Evolutionary conservation across 1,140 invertebrate genomes (phyloP), one percentile per base, ranked within the genome.

Genomic region (Zaprionus capensis): DNA sequence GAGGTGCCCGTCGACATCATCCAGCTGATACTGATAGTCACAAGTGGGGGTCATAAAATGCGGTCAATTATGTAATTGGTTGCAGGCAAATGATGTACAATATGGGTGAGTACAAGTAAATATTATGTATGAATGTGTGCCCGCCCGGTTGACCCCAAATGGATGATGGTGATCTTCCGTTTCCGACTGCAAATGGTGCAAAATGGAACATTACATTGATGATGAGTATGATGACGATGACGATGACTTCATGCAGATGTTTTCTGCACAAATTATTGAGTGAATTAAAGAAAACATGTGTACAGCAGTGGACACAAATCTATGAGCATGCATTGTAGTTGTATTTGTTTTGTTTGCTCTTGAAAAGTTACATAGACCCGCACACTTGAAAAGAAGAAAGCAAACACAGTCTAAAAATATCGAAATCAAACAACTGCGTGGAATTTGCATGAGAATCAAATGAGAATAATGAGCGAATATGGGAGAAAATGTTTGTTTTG

Each of bases 1-100:
- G 31, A 34, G 31, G 22, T 38, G 34, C 34, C 15, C 34, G 38
- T 11, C 49, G 22, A 24, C 41, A 44, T 58, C 24, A 31, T 78
- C 66, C 61, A 66, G 44, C 67, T 78, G 64, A 66, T 80, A 64
- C 64, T 71, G 59, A 44, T 17, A 71, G 17, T n/a, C 24, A 46
- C 20, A 26, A 44, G 38, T 15, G 28, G 64, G 64, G 65, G 70
- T 68, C 78, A 82, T 80, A 53, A 71, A 80, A 82, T 75, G 70
- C 58, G 70, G 63, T 80, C 77, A 83, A 87, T 87, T 88, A 78
- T 71, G 82, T 88, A 87, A 87, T 80, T 57, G 71, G 34, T 34
- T 46, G 31, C 24, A 58, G 26, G 26, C 51, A 34, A 31, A 28
- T 56, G 20, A 5, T 26, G n/a, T 56, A 69, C 17, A 51, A 24